Evolutionary conservation across 2,888 invertebrate genomes (phyloP).

Genomic region (Catocala nupta): DNA sequence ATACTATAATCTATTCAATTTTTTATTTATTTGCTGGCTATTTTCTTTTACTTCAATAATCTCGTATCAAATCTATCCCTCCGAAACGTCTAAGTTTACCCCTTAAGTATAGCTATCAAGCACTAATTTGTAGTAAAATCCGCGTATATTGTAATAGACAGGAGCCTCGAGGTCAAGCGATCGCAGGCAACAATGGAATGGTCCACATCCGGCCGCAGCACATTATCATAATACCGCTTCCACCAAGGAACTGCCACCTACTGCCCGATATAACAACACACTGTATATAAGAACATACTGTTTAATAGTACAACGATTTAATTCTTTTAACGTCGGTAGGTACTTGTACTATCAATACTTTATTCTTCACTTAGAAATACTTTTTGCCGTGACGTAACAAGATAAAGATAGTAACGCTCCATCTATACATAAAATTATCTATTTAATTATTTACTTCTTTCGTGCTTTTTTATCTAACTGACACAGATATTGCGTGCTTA

Average conservation of each 20-base stretch:
- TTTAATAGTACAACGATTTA: background rate
- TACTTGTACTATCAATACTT: no score
- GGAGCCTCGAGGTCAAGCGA: conserved; percentile 80
- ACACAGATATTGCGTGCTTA: background rate
- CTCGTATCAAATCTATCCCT: no score
- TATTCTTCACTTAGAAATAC: no score
- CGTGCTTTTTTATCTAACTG: background rate
- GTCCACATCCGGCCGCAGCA: conserved; percentile 80
- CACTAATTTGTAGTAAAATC: conserved; percentile 66
- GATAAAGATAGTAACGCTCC: no score
- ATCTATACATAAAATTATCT: no score
- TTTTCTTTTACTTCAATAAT: no score
- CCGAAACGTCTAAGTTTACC: background rate
- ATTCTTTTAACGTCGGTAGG: background rate
- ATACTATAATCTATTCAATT: no score
- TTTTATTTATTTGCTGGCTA: no score
- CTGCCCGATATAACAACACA: conserved; percentile 44
- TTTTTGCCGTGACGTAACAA: no score
- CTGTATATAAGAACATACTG: conserved; percentile 16
- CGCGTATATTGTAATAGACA: conserved; percentile 61
- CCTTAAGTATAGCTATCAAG: conserved; percentile 33
- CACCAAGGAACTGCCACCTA: conserved; percentile 73
- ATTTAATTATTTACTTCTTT: no score
- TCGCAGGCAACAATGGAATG: conserved; percentile 83
- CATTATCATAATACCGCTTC: conserved; percentile 84